Conservation (phyloP, 2,797 vertebrate species). For the Urocyon cinereoargenteus region DNA sequence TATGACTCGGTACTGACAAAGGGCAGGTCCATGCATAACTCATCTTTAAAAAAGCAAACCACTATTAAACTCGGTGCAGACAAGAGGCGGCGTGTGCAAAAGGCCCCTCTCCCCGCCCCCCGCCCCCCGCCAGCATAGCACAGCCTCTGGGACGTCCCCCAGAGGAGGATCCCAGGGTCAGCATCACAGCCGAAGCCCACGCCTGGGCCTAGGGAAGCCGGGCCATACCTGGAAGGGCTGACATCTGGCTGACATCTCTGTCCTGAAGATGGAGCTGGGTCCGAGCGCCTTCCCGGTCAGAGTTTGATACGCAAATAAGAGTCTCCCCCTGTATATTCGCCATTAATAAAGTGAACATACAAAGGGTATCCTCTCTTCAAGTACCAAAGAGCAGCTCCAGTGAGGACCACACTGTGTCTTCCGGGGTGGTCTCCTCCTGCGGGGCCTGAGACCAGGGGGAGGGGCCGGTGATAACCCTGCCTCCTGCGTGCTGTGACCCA, state of each 20-base stretch:
- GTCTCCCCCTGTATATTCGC: conserved; percentile 67
- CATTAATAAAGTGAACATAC: conserved; percentile 67
- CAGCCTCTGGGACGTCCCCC: rapidly evolving
- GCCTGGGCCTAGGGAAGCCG: background rate
- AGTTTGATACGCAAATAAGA: conserved; percentile 71
- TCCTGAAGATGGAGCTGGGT: background rate
- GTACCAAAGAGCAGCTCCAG: conserved; percentile 50
- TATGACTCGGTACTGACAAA: background rate
- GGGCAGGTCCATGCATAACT: rapidly evolving
- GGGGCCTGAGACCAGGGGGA: background rate
- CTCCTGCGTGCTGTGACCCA: background rate
- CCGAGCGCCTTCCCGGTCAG: background rate
- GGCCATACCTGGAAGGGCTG: background rate
- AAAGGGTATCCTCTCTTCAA: conserved; percentile 70
- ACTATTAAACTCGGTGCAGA: background rate
- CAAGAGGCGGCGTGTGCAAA: rapidly evolving
- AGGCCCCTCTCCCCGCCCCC: background rate
- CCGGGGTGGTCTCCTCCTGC: background rate
- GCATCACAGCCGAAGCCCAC: background rate
- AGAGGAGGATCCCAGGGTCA: background rate
- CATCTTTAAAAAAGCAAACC: background rate
- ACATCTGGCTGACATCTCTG: background rate
- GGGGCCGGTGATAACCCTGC: background rate
- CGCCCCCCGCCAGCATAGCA: rapidly evolving
- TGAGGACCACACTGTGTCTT: background rate